Evolutionary conservation across 1,140 invertebrate genomes (phyloP), one percentile per base, ranked within the genome.

Genomic region (Pseudomyrmex cubaensis): DNA sequence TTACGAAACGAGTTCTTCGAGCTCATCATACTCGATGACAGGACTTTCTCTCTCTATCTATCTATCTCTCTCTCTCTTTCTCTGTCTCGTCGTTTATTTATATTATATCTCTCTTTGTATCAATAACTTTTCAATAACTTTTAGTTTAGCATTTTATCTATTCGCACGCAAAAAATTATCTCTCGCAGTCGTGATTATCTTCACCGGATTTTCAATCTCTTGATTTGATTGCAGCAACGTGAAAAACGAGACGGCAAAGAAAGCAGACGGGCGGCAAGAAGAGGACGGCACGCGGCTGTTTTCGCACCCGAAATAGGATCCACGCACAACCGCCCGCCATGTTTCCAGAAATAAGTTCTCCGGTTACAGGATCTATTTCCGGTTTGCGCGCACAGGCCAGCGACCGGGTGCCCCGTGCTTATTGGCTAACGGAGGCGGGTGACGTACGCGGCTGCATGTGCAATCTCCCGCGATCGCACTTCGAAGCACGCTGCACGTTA

Each of bases 261-360:
- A 66, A 61, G 56, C 1, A 35, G 70, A 67, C 62, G 56, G 66
- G 54, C 57, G 57, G 57, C 35, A 52, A 48, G 84, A 63, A 12
- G 62, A 83, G 64, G 69, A 57, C 64, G 61, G 69, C 70, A 22
- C 61, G 35, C 67, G 54, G 83, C 74, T 78, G 76, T 70, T 69
- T 57, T 17, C 52, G 75, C 87, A 85, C 83, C 87, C 84, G 90
- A 92, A 93, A 93, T 92, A 92, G 90, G 82, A 84, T 69, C 70
- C 83, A 67, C 76, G 85, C 64, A 77, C 84, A 78, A 76, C 72
- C 73, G 69, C 83, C 35, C 82, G 77, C 87, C 86, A 91, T 90
- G 89, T 91, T 92, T 93, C 92, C 91, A 93, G 91, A 93, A 92
- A 93, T 91, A 92, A 92, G 92, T 93, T 93, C 92, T 93, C 92